phyloP scores from a whole-genome alignment of 2,888 invertebrate species.

The Synergus laeviventris region DNA sequence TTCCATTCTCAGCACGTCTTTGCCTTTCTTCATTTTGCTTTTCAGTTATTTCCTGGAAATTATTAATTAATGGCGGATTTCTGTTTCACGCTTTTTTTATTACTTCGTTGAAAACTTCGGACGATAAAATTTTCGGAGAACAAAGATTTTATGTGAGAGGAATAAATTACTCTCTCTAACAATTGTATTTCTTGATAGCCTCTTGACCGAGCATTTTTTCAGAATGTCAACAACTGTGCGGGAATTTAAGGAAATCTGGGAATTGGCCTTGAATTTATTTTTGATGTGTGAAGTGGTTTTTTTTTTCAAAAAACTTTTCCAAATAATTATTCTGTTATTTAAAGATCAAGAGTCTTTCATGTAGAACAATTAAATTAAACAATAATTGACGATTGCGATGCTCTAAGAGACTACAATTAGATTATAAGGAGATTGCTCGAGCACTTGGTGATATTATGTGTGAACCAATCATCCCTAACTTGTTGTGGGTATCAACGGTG shows the following conservation, averaged over 20 bases:
- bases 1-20: conserved; percentile 47
- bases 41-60: conserved; percentile 37
- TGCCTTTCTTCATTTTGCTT: conserved; percentile 46
- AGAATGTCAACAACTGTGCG: no score
- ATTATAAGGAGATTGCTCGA: conserved; percentile 45
- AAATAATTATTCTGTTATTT: no score
- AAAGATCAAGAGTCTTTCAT: no score
- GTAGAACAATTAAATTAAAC: no score
- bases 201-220: background rate
- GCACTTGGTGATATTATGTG: conserved; percentile 47
- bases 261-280: no score
- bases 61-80: conserved; percentile 36
- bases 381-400: background rate
- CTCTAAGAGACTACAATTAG: background rate
- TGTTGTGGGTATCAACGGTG: conserved; percentile 49
- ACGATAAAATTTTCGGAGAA: conserved; percentile 1
- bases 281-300: no score
- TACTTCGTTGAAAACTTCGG: conserved; percentile 9
- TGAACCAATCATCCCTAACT: conserved; percentile 46
- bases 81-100: conserved; percentile 23
- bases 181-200: background rate
- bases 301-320: no score
- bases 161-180: background rate
- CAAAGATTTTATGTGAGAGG: conserved; percentile 9
- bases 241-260: background rate